Evolutionary conservation across 2,113 vertebrate species (phyloP), one percentile per base, ranked within the genome.

Genomic region (Bubo scandiacus): DNA sequence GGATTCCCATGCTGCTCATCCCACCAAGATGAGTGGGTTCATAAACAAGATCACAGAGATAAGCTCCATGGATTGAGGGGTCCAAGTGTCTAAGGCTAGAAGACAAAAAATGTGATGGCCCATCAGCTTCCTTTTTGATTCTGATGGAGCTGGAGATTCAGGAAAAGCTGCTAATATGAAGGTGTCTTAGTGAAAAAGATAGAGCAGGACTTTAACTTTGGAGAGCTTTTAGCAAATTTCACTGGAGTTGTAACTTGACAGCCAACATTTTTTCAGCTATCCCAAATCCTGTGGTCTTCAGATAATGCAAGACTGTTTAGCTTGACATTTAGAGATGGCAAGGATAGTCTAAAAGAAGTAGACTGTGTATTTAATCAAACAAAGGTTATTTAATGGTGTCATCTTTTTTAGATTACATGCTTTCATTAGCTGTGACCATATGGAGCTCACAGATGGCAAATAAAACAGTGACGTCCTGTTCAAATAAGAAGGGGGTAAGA

Each of bases 381-480:
- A 88, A 93, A 93, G 91, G 87, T 94, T 97, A 95, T 86, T 97
- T 95, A 91, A 78, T 93, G 45, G 92, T 96, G 80, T 92, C 85
- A 95, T 96, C 93, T 95, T 97, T 97, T 96, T 96, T 94, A 94
- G 77, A 84, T 75, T 96, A 91, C 90, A 94, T 95, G 49, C 82
- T 97, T 97, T 97, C 96, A 97, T 96, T 97, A 97, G 78, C 78
- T 86, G 81, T 83, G 91, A 85, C 93, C 97, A 97, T 97, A 97
- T 97, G 97, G 97, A 97, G 94, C 94, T 97, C 97, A 96, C 97
- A 97, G 97, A 97, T 97, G 97, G 97, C 91, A 96, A 97, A 97
- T 93, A 95, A 97, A 97, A 96, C 72, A 90, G 93, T 95, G 96
- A 97, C 26, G 45, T 97, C 91, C 91, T 91, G 81, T 90, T 95